Base-by-base conservation (phyloP, 1,140 invertebrate species). In the Meloidogyne hapla region DNA sequence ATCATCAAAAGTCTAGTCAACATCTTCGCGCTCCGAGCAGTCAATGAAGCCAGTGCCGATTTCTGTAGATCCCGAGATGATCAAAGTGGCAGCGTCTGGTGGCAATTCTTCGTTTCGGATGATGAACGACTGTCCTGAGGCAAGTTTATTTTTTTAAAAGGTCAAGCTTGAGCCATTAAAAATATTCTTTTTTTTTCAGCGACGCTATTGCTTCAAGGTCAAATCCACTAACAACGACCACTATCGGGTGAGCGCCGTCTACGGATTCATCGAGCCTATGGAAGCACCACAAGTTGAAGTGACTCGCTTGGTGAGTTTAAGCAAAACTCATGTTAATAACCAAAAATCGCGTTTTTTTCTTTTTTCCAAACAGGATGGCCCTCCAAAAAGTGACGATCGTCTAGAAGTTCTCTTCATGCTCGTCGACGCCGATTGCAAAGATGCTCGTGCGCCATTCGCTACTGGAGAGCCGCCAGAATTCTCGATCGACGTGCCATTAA, bases 281-380 rank as follows among this genome's bases (percentile, higher is more conserved):
- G 48, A 56, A n/a, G 48, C 48, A 56, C 48, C 48, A 13, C 48
- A 56, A 56, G 48, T 56, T 56, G 48, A 56, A 56, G 48, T 56
- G 48, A 56, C 48, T 56, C 48, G 48, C n/a, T 21, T 56, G 48
- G 48, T 56, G 48, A 56, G 48, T n/a, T 15, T 45, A 45, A 9
- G 8, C 1, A 45, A 15, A 15, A 8, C 18, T 56, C n/a, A 21
- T 0, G 18, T 56, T n/a, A 56, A n/a, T 56, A 56, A n/a, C 33
- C 33, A 6, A 33, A 33, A 33, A 33, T 6, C 33, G 33, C n/a
- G n/a, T n/a, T n/a, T 15, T 45, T 56, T n/a, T 8, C n/a, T 48
- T 18, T n/a, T 56, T 56, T 56, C n/a, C 18, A n/a, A n/a, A 56
- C n/a, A 56, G 48, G 18, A n/a, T 8, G 48, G 48, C n/a, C 48